Evolutionary conservation across 2,888 invertebrate genomes (phyloP).

Genomic region (Autographa gamma): DNA sequence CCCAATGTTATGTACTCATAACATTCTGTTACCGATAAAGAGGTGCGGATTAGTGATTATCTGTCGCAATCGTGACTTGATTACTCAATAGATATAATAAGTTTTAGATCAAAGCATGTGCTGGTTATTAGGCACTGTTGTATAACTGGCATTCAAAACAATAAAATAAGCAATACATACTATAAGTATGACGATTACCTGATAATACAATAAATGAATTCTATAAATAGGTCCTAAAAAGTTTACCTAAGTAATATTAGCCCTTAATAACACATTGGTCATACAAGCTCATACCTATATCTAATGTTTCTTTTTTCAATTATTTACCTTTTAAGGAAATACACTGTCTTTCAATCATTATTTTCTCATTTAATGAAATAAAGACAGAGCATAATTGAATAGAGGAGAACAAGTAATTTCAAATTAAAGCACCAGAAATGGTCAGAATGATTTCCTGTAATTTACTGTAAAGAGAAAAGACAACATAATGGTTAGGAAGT

Average conservation of each 20-base stretch:
- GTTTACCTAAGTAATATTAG: no score
- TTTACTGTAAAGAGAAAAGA: conserved; percentile 10
- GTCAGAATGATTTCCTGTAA: conserved; percentile 12
- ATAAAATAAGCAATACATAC: neutral
- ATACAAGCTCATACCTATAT: no score
- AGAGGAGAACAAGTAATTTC: neutral
- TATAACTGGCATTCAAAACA: neutral
- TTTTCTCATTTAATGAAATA: no score
- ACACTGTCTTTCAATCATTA: no score
- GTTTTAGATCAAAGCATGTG: neutral
- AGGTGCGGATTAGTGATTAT: conserved; percentile 7
- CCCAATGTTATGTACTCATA: neutral
- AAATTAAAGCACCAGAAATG: conserved; percentile 2
- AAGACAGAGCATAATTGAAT: no score
- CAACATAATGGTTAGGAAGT: conserved; percentile 2
- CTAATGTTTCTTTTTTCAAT: no score
- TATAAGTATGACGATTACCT: no score
- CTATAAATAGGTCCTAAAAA: no score
- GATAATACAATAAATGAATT: no score
- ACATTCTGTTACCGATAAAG: neutral
- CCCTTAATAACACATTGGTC: no score
- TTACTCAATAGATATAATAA: neutral
- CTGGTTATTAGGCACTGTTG: neutral
- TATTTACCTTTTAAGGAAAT: no score
- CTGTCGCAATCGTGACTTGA: neutral